These are phyloP conservation scores for Sus cebifrons DNA, from an alignment of 2,797 vertebrate species.

Conservation along the genomic window DNA sequence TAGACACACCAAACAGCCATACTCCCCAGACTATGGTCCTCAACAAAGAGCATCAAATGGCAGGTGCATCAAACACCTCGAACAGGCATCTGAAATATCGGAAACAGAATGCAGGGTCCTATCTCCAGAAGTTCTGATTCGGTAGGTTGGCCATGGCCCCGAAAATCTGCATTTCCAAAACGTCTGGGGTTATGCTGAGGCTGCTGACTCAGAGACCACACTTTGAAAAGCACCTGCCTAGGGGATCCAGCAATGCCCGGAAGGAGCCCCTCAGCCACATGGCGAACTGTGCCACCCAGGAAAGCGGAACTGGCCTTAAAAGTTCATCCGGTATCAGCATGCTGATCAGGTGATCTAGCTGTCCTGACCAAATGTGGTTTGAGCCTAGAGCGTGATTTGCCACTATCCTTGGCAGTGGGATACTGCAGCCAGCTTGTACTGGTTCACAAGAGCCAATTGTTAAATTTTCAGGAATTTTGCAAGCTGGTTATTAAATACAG, in stretches of 20 bases:
- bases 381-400: background rate
- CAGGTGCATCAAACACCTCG: conserved; percentile 42
- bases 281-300: background rate
- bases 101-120: background rate
- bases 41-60: conserved; percentile 45
- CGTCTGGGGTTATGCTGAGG: background rate
- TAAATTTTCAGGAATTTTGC: conserved; percentile 53
- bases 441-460: background rate
- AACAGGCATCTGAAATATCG: background rate
- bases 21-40: background rate
- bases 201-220: background rate
- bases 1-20: background rate
- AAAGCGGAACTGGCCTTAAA: conserved; percentile 2
- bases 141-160: background rate
- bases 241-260: background rate
- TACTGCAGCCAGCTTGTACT: background rate
- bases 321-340: background rate
- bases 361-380: conserved; percentile 17
- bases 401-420: background rate
- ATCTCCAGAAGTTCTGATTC: background rate
- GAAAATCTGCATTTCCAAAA: conserved; percentile 36
- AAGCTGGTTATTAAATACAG: conserved; percentile 17
- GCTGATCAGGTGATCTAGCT: background rate
- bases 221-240: background rate
- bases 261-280: background rate